A percentile compares a stretch with the other conserved stretches of the same genome.
These are phyloP conservation scores for Cyanocitta stelleri DNA, from an alignment of 2,113 vertebrate species.

Conservation along the genomic window DNA sequence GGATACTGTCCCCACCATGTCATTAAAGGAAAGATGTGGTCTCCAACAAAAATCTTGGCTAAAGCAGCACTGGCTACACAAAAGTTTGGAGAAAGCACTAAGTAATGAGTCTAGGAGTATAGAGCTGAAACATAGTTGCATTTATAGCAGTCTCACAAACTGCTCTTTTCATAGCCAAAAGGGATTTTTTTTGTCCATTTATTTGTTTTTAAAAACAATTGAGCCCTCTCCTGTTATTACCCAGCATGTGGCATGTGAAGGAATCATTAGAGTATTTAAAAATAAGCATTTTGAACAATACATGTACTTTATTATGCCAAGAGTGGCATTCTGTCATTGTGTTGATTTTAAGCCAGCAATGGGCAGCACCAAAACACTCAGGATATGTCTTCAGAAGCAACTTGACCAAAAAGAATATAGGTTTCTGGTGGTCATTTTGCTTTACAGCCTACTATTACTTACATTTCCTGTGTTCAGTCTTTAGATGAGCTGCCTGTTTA, in stretches of 20 bases:
- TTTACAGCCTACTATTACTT: background rate
- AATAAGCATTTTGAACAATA: background rate
- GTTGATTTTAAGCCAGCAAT: background rate
- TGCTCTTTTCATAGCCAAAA: background rate
- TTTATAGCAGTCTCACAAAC: background rate
- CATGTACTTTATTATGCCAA: background rate
- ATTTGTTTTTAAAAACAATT: background rate
- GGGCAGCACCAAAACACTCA: background rate
- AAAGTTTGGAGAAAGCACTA: background rate
- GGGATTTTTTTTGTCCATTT: background rate
- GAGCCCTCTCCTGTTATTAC: background rate
- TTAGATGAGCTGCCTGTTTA: background rate
- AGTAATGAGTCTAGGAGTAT: background rate
- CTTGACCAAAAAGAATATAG: background rate
- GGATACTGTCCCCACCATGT: background rate
- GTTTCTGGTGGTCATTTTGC: background rate
- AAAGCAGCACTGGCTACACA: background rate
- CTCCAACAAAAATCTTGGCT: background rate
- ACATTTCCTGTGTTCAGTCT: background rate
- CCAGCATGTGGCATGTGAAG: background rate
- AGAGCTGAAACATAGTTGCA: background rate
- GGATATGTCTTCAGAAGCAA: background rate
- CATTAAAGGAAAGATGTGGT: background rate
- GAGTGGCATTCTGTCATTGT: background rate
- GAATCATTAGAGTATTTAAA: background rate